Percentiles rank a stretch among this genome's conserved stretches.
Evolutionary conservation across 2,888 invertebrate species (phyloP).

Genomic region (Micropterix aruncella): DNA sequence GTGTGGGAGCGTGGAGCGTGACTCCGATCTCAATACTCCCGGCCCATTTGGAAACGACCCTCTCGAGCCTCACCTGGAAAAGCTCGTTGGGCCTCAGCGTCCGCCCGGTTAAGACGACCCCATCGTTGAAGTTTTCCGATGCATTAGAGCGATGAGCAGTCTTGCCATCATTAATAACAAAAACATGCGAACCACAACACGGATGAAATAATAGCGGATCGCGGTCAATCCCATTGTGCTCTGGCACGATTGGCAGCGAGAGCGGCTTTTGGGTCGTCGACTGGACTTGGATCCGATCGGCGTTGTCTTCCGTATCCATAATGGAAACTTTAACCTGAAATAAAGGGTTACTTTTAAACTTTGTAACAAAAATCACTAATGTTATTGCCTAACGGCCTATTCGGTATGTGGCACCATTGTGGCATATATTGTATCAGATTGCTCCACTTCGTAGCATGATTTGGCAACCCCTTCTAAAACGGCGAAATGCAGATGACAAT

Average conservation of each 20-base stretch:
- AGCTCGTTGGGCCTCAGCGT: conserved; percentile 76
- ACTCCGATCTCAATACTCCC: conserved; percentile 91
- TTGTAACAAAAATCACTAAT: too few relatives aligned
- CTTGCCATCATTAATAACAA: conserved; percentile 79
- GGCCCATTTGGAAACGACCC: conserved; percentile 88
- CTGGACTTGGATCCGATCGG: conserved; percentile 14
- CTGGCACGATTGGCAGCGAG: conserved; percentile 22
- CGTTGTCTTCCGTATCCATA: conserved; percentile 1
- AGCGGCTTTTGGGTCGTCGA: conserved; percentile 20
- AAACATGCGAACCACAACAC: conserved; percentile 84
- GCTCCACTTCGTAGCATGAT: too few relatives aligned
- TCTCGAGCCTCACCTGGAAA: conserved; percentile 84
- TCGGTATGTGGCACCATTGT: too few relatives aligned
- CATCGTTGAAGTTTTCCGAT: conserved; percentile 87
- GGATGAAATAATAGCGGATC: conserved; percentile 79
- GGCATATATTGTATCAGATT: too few relatives aligned
- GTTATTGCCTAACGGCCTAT: too few relatives aligned
- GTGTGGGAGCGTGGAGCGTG: conserved; percentile 79
- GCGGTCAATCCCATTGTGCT: conserved; percentile 23
- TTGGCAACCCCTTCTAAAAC: too few relatives aligned
- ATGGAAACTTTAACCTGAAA: conserved; percentile 2
- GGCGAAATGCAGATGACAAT: too few relatives aligned
- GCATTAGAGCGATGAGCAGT: conserved; percentile 90
- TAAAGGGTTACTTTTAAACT: too few relatives aligned
- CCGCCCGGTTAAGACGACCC: conserved; percentile 79